Percentiles rank a stretch among this genome's conserved stretches.
Conservation (phyloP, 2,113 vertebrate genomes). For the Menidia beryllina region DNA sequence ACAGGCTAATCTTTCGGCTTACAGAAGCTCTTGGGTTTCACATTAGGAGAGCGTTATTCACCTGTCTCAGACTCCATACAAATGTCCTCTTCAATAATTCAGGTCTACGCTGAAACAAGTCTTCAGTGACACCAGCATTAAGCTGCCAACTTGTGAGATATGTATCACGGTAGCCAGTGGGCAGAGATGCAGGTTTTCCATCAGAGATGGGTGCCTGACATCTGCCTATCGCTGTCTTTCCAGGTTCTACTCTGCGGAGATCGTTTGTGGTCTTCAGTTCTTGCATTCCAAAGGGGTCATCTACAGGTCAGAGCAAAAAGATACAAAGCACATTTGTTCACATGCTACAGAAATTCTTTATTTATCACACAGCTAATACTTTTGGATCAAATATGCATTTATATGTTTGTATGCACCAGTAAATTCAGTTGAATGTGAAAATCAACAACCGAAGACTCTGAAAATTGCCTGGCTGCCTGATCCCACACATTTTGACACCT, state of each 20-base stretch:
- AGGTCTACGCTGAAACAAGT: conserved; percentile 52
- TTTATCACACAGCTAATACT: neutral
- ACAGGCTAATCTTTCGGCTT: conserved; percentile 57
- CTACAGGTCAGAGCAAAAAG: conserved; percentile 89
- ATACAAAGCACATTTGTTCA: neutral
- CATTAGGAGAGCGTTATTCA: conserved; percentile 67
- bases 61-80: conserved; percentile 67
- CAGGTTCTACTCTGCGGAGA: conserved; percentile 97
- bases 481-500: conserved; percentile 39
- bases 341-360: neutral
- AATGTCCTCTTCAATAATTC: conserved; percentile 78
- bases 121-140: conserved; percentile 36
- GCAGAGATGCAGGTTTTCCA: conserved; percentile 9
- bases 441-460: conserved; percentile 20
- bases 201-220: conserved; percentile 20
- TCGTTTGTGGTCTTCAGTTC: conserved; percentile 95
- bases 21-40: conserved; percentile 61
- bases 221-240: conserved; percentile 24
- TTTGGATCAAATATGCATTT: too few relatives aligned
- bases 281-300: conserved; percentile 95
- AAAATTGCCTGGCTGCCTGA: conserved; percentile 40
- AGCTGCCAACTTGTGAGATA: conserved; percentile 23
- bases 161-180: neutral
- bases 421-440: conserved; percentile 23
- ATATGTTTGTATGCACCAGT: neutral